Conservation (phyloP, 2,888 invertebrate genomes). For the Dioctria rufipes region DNA sequence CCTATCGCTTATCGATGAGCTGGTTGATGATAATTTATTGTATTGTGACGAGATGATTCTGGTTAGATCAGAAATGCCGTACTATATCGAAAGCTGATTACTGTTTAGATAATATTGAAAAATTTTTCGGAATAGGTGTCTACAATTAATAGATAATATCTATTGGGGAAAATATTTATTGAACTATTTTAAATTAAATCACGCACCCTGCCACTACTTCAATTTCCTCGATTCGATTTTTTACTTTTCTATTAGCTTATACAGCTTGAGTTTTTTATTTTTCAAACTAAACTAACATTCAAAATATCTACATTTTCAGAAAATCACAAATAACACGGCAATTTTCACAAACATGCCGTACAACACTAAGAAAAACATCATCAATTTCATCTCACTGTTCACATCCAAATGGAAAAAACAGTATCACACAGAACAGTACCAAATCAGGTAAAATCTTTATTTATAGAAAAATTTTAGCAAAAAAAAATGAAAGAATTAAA, state of each 20-base stretch:
- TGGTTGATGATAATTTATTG: no score
- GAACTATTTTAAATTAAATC: no score
- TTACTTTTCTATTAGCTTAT: background rate
- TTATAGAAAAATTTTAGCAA: background rate
- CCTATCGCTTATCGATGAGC: no score
- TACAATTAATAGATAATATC: no score
- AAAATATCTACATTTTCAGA: constrained; percentile 34
- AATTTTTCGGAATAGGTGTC: no score
- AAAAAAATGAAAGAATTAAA: background rate
- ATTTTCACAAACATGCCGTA: constrained; percentile 62
- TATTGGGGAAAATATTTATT: no score
- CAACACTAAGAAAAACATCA: constrained; percentile 66
- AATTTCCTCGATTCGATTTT: background rate
- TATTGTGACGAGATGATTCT: no score
- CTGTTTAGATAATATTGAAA: no score
- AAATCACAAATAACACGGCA: constrained; percentile 52
- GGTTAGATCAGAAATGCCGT: no score
- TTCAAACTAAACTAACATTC: background rate
- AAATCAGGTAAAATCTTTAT: constrained; percentile 65
- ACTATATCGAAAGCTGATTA: no score
- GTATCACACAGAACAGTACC: constrained; percentile 62
- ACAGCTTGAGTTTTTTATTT: no score
- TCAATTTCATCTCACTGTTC: constrained; percentile 61
- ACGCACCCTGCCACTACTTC: no score
- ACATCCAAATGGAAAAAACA: constrained; percentile 66